These are phyloP conservation scores for Monarcha castaneiventris DNA, from an alignment of 2,113 vertebrate species.

Conservation along the genomic window DNA sequence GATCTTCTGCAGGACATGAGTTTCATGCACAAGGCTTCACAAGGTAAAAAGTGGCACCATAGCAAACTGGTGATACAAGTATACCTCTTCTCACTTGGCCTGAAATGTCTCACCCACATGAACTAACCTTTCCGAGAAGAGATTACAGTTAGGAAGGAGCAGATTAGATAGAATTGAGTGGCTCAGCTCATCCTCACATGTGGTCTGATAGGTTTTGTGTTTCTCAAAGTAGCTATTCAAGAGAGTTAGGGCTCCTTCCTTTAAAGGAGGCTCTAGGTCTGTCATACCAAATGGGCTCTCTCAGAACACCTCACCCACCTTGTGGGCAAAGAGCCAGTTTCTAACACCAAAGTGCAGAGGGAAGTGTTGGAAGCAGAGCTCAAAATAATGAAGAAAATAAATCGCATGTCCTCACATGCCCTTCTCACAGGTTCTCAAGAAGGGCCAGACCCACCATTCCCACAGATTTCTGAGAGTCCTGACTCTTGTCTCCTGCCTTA, in stretches of 20 bases:
- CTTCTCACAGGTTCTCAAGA: not conserved
- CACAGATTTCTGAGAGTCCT: not conserved
- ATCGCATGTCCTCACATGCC: rapidly evolving
- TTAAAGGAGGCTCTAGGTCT: not conserved
- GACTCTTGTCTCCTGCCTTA: not conserved
- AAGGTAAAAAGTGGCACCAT: not conserved
- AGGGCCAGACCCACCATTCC: not conserved
- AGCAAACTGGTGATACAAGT: not conserved
- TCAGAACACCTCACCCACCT: not conserved
- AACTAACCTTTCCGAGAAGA: not conserved
- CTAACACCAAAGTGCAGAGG: not conserved
- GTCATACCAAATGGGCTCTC: not conserved
- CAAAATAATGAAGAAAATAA: not conserved
- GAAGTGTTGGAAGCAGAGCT: not conserved
- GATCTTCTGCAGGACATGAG: not conserved
- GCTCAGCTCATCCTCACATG: not conserved
- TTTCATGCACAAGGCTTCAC: not conserved
- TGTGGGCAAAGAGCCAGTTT: not conserved
- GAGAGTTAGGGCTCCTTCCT: not conserved
- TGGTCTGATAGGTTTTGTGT: conserved; percentile 10
- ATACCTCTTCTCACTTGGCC: not conserved
- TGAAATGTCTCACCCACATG: not conserved
- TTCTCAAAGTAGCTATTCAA: conserved; percentile 37
- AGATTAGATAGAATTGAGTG: conserved; percentile 15
- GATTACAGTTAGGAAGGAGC: not conserved